These are phyloP conservation scores for Cyclina sinensis DNA, from an alignment of 1,140 invertebrate genomes.

Conservation along the genomic window DNA sequence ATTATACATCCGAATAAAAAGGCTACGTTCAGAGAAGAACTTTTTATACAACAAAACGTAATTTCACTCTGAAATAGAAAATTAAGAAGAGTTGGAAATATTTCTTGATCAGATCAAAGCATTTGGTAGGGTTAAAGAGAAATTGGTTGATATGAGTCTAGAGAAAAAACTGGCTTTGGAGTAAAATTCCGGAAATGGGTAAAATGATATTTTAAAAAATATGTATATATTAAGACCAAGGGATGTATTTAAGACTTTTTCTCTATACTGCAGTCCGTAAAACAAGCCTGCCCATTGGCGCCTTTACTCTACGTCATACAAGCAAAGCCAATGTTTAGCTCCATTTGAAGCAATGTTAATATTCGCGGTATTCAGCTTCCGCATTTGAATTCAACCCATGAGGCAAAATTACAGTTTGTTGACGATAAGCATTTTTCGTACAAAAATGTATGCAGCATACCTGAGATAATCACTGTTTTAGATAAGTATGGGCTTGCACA, in stretches of 20 bases:
- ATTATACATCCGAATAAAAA: too few relatives aligned
- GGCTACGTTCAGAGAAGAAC: neutral
- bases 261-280: neutral
- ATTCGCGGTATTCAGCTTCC: too few relatives aligned
- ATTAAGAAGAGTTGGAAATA: neutral
- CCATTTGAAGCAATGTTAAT: neutral
- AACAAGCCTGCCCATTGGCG: neutral
- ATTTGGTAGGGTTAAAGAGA: neutral
- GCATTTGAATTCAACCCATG: neutral
- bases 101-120: neutral
- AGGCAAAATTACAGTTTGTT: constrained; percentile 10
- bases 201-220: neutral
- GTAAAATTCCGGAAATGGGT: neutral
- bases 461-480: too few relatives aligned
- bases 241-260: neutral
- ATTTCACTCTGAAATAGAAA: neutral
- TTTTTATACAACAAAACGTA: neutral
- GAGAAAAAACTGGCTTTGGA: too few relatives aligned
- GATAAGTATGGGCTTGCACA: too few relatives aligned
- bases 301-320: neutral
- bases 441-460: too few relatives aligned
- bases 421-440: neutral
- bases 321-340: neutral
- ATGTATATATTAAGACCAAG: neutral
- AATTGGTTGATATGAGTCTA: too few relatives aligned